Evolutionary conservation across 2,113 vertebrate genomes (phyloP).

Genomic region (Nibea albiflora): DNA sequence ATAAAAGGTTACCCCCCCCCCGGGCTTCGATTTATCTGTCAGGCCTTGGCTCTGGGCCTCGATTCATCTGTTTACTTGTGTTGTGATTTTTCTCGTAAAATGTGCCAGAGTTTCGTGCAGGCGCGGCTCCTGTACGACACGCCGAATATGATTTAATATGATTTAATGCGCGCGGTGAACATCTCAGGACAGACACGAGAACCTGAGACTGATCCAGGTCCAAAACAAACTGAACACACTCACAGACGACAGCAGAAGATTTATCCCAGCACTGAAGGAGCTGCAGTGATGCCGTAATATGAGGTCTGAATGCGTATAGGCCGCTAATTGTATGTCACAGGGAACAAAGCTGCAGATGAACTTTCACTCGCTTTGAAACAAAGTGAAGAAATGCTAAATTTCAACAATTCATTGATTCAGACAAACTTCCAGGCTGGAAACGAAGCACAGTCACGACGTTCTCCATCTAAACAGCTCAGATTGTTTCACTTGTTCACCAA

Average conservation of each 20-base stretch:
- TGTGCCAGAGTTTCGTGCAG: neutral
- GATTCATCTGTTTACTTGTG: neutral
- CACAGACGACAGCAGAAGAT: neutral
- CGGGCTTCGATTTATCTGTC: conserved; percentile 5
- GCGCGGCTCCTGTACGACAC: neutral
- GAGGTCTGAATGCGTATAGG: no score
- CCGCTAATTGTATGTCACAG: neutral
- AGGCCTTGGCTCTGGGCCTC: neutral
- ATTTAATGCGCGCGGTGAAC: neutral
- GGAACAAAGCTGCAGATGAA: neutral
- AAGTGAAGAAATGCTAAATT: neutral
- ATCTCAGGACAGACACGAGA: neutral
- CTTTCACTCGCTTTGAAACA: conserved; percentile 4
- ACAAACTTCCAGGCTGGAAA: neutral
- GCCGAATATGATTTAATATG: rapidly evolving
- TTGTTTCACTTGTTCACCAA: no score
- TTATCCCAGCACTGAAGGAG: neutral
- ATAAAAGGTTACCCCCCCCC: neutral
- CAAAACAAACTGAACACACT: neutral
- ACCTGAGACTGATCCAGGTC: neutral
- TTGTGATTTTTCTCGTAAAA: neutral
- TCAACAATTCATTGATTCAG: neutral
- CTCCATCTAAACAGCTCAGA: no score
- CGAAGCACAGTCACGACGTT: no score
- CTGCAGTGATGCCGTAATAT: neutral